Conservation (phyloP, 35 echinoderm and acorn worm species). For the Stichopus chloronotus region DNA sequence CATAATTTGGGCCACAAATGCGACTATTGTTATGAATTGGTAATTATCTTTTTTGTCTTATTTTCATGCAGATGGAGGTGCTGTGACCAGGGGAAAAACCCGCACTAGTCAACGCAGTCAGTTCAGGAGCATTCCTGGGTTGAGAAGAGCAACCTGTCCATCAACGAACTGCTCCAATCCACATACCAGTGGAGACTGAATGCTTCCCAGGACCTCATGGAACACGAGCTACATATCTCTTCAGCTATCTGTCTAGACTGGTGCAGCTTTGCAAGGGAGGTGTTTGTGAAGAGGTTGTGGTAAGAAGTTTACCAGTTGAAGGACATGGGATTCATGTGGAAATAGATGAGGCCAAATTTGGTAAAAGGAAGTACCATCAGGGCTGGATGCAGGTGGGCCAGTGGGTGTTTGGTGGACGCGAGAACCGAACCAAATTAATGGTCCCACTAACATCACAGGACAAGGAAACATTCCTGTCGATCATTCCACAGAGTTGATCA, state of each 20-base stretch:
- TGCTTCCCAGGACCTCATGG: too few relatives aligned
- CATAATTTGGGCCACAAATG: background rate
- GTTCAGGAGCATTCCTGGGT: slow-evolving; percentile 8
- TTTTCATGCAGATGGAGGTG: background rate
- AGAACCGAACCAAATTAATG: slow-evolving; percentile 35
- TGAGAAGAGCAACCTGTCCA: background rate
- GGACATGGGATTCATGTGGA: slow-evolving; percentile 59
- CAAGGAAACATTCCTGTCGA: slow-evolving; percentile 31
- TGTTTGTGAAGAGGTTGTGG: background rate
- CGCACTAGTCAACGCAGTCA: background rate
- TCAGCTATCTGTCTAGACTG: background rate
- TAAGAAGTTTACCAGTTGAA: slow-evolving; percentile 43
- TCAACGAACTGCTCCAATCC: background rate
- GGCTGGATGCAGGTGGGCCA: slow-evolving; percentile 25
- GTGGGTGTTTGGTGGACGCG: slow-evolving; percentile 71
- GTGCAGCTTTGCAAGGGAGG: slow-evolving; percentile 5
- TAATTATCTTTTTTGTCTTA: background rate
- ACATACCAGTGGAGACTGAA: slow-evolving; percentile 7
- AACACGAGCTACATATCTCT: too few relatives aligned
- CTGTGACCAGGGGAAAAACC: background rate
- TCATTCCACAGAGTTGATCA: background rate
- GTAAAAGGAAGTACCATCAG: slow-evolving; percentile 48
- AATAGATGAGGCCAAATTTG: slow-evolving; percentile 68
- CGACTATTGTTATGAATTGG: background rate
- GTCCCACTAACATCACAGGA: slow-evolving; percentile 41